Evolutionary conservation across 2,888 invertebrate species (phyloP).

Genomic region (Augiades crinisus): DNA sequence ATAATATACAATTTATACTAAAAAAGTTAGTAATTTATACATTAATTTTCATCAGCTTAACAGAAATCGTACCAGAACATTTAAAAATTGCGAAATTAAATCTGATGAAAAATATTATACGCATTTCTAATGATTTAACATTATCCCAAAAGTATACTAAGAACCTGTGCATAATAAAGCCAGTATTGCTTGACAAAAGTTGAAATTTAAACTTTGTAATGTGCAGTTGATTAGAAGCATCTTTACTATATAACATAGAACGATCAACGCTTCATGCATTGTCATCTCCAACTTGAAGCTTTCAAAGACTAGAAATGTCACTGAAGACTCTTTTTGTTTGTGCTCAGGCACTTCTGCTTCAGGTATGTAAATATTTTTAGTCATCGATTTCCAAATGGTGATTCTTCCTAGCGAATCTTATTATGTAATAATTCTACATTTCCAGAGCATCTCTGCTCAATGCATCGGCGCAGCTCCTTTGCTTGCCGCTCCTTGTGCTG

Average conservation of each 20-base stretch:
- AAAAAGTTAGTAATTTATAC: background rate
- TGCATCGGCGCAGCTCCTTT: slow-evolving; percentile 27
- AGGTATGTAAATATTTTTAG: slow-evolving; percentile 30
- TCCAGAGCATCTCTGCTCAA: slow-evolving; percentile 36
- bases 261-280: background rate
- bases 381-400: background rate
- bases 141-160: background rate
- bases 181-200: background rate
- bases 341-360: slow-evolving; percentile 31
- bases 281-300: background rate
- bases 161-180: background rate
- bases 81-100: background rate
- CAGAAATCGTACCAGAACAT: background rate
- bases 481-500: slow-evolving; percentile 17
- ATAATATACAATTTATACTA: slow-evolving; percentile 13
- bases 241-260: slow-evolving; percentile 1
- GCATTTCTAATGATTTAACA: slow-evolving; percentile 1
- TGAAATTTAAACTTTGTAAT: background rate
- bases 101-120: slow-evolving; percentile 1
- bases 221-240: background rate
- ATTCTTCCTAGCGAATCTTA: background rate
- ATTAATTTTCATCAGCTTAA: background rate
- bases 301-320: slow-evolving; percentile 5
- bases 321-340: slow-evolving; percentile 9
- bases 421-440: background rate